Percentiles rank a stretch among this genome's conserved stretches.
phyloP scores from a whole-genome alignment of 2,888 invertebrate genomes.

The Icerya purchasi region DNA sequence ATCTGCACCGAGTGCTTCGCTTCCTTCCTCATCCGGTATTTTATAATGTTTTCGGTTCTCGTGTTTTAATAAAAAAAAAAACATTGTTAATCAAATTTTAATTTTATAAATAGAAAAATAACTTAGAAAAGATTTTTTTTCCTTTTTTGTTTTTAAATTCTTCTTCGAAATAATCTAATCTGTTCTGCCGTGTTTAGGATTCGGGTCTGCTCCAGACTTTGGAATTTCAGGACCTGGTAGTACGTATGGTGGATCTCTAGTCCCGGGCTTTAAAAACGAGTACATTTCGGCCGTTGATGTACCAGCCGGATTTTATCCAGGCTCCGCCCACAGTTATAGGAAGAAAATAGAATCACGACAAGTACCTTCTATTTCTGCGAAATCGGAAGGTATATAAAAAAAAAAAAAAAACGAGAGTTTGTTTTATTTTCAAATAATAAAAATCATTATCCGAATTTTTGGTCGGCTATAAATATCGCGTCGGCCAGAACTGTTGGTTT shows the following conservation, averaged over 20 bases:
- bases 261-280: conserved; percentile 4
- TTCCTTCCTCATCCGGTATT: not conserved
- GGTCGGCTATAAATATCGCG: too few relatives aligned
- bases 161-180: too few relatives aligned
- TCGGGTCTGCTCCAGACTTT: not conserved
- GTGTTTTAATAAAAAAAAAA: too few relatives aligned
- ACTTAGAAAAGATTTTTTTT: too few relatives aligned
- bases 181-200: not conserved
- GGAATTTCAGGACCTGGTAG: not conserved
- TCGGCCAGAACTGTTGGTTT: too few relatives aligned
- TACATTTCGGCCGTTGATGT: conserved; percentile 7
- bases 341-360: conserved; percentile 3
- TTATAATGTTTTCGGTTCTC: not conserved
- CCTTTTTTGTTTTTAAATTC: too few relatives aligned
- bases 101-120: too few relatives aligned
- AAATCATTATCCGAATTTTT: too few relatives aligned
- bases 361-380: not conserved
- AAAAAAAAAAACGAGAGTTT: too few relatives aligned
- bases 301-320: conserved; percentile 6
- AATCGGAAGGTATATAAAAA: not conserved
- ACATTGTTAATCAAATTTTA: too few relatives aligned
- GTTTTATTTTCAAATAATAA: too few relatives aligned
- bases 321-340: not conserved
- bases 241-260: conserved; percentile 1
- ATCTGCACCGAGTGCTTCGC: not conserved